Conservation (phyloP, 2,797 vertebrate genomes). For the Ambastaia sidthimunki region DNA sequence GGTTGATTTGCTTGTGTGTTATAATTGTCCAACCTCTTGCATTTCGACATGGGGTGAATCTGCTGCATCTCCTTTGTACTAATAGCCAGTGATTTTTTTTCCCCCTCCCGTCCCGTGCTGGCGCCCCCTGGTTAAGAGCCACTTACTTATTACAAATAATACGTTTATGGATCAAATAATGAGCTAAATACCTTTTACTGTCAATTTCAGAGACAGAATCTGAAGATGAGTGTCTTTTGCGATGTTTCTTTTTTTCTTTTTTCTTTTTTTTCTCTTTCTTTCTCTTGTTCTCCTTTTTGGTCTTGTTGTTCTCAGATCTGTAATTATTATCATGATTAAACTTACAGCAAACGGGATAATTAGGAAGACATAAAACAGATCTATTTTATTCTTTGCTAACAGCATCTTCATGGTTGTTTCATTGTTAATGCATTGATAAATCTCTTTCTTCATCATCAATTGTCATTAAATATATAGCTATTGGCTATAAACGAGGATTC, state of each 20-base stretch:
- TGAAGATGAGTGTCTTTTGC: constrained; percentile 55
- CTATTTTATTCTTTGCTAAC: neutral
- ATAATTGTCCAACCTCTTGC: too few species aligned
- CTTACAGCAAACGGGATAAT: neutral
- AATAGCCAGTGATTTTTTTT: too few species aligned
- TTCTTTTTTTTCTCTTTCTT: constrained; percentile 82
- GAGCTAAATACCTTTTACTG: constrained; percentile 68
- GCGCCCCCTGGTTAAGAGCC: too few species aligned
- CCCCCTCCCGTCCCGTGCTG: too few species aligned
- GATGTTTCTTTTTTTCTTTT: constrained; percentile 76
- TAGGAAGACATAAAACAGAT: neutral
- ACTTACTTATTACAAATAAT: too few species aligned
- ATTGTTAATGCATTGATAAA: too few species aligned
- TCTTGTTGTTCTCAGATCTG: constrained; percentile 81
- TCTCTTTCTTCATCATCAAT: too few species aligned
- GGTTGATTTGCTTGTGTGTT: too few species aligned
- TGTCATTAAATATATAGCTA: too few species aligned
- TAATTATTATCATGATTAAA: constrained; percentile 12
- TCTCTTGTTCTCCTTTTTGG: constrained; percentile 88
- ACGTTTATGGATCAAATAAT: neutral
- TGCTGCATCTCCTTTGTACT: too few species aligned
- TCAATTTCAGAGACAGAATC: constrained; percentile 72
- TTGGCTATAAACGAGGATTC: neutral
- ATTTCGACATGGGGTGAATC: too few species aligned
- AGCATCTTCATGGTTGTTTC: neutral